Evolutionary conservation across 2,888 invertebrate species (phyloP).

Genomic region (Myopa testacea): DNA sequence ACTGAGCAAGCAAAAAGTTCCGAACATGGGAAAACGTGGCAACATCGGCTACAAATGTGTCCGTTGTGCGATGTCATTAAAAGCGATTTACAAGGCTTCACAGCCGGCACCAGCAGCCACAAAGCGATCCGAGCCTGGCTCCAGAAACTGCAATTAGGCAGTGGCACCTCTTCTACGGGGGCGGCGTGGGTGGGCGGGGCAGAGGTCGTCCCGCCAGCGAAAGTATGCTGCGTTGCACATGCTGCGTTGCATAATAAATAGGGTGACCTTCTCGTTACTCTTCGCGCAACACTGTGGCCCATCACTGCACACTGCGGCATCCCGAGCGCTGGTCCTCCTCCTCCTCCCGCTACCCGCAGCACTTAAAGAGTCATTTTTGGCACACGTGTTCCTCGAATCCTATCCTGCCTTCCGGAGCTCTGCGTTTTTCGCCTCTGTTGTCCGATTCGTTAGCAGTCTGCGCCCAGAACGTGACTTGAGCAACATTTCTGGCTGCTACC

Average conservation of each 20-base stretch:
- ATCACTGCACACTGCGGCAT: neutral
- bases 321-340: neutral
- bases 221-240: neutral
- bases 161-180: neutral
- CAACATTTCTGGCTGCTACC: constrained; percentile 23
- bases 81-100: neutral
- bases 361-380: constrained; percentile 11
- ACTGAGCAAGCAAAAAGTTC: neutral
- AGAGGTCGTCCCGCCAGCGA: neutral
- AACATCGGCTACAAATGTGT: constrained; percentile 28
- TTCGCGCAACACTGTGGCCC: neutral
- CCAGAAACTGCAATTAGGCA: constrained; percentile 3
- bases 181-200: neutral
- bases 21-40: neutral
- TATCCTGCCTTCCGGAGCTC: neutral
- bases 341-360: neutral
- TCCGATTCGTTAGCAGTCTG: constrained; percentile 27
- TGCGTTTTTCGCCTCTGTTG: neutral
- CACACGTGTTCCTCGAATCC: constrained; percentile 2
- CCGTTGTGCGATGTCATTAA: constrained; percentile 28
- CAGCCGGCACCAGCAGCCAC: constrained; percentile 1
- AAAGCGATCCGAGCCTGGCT: neutral
- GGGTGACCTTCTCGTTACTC: neutral
- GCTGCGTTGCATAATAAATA: neutral
- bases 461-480: constrained; percentile 27